These are phyloP conservation scores for Thelaira solivaga DNA, from an alignment of 2,888 invertebrate species.

Conservation along the genomic window DNA sequence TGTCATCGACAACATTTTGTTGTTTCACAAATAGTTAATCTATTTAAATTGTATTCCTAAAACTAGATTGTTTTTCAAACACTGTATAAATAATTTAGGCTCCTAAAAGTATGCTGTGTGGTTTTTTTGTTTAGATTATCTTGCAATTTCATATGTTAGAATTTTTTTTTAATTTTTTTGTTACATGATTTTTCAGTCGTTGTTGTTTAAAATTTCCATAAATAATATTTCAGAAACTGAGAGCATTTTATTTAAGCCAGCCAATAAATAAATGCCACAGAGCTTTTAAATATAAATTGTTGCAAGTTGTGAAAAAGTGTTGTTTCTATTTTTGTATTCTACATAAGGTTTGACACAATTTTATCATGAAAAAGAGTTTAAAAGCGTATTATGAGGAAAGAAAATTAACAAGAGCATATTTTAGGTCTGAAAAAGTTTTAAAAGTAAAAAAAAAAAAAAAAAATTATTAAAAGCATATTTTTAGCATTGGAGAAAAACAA, in stretches of 20 bases:
- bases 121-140: not conserved
- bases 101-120: slow-evolving; percentile 21
- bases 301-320: not conserved
- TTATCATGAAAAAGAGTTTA: too few relatives aligned
- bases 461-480: too few relatives aligned
- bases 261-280: not conserved
- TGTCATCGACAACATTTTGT: too few relatives aligned
- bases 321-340: too few relatives aligned
- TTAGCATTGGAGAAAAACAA: too few relatives aligned
- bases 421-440: too few relatives aligned
- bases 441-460: too few relatives aligned
- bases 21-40: not conserved
- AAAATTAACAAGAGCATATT: too few relatives aligned
- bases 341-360: too few relatives aligned
- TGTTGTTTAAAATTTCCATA: not conserved
- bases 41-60: not conserved
- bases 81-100: not conserved
- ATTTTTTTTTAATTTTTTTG: not conserved
- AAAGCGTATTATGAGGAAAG: too few relatives aligned
- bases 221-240: not conserved
- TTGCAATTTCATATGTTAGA: not conserved
- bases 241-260: not conserved
- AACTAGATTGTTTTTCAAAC: not conserved
- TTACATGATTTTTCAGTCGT: not conserved
- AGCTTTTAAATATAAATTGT: slow-evolving; percentile 6